phyloP scores from a whole-genome alignment of 2,888 invertebrate species.

The Andrena hattorfiana region DNA sequence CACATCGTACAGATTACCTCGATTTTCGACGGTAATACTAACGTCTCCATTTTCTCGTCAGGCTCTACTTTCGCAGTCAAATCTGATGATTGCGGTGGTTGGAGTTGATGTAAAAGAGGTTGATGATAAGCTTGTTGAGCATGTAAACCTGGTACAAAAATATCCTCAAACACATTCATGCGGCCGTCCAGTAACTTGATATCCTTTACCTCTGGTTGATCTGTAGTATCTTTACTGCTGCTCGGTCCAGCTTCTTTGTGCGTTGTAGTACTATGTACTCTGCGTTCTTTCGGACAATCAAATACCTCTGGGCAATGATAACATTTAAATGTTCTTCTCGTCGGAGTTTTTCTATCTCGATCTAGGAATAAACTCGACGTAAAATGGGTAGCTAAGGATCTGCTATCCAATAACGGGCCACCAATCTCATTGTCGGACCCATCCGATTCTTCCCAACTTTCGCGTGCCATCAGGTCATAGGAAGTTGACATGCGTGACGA shows the following conservation, averaged over 20 bases:
- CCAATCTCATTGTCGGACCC: conserved; percentile 87
- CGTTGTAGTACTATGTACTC: conserved; percentile 87
- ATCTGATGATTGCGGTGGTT: conserved; percentile 79
- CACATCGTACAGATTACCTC: conserved; percentile 82
- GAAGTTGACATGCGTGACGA: conserved; percentile 86
- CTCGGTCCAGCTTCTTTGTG: conserved; percentile 86
- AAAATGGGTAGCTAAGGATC: conserved; percentile 83
- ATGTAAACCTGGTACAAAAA: conserved; percentile 81
- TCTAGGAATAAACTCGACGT: conserved; percentile 83
- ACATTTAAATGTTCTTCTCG: conserved; percentile 86
- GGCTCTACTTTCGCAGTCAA: conserved; percentile 74
- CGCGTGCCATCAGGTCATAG: conserved; percentile 89
- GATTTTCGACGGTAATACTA: conserved; percentile 74
- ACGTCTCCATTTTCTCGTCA: conserved; percentile 77
- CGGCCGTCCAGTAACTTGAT: conserved; percentile 82
- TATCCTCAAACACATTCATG: conserved; percentile 82
- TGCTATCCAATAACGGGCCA: conserved; percentile 82
- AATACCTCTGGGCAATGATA: conserved; percentile 87
- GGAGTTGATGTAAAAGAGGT: conserved; percentile 82
- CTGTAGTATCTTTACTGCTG: conserved; percentile 76
- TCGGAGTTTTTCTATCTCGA: conserved; percentile 84
- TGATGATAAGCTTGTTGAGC: conserved; percentile 76
- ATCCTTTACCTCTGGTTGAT: conserved; percentile 80
- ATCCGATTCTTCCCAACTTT: conserved; percentile 89
- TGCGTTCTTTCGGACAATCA: conserved; percentile 88